These are phyloP conservation scores for Polietes domitor DNA, from an alignment of 2,888 invertebrate species.

Conservation along the genomic window DNA sequence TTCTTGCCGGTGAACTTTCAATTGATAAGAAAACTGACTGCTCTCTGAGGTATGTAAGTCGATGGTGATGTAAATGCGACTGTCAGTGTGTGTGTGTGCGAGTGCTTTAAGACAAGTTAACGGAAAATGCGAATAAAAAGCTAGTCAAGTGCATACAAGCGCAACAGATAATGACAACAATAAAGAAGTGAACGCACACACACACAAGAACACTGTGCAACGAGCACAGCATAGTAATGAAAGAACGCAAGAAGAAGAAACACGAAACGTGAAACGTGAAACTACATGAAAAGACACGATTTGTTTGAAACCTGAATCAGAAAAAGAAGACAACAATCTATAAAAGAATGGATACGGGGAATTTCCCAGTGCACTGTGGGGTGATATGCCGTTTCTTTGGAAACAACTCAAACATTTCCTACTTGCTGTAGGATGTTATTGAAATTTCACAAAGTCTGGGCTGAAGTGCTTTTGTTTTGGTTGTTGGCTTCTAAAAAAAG, in stretches of 20 bases:
- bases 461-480: too few species aligned
- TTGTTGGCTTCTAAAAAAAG: too few species aligned
- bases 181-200: constrained; percentile 1
- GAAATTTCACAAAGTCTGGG: too few species aligned
- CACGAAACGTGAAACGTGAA: neutral
- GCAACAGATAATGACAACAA: constrained; percentile 55
- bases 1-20: constrained; percentile 44
- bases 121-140: constrained; percentile 49
- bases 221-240: neutral
- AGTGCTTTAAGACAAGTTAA: constrained; percentile 39
- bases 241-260: neutral
- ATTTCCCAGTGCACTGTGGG: too few species aligned
- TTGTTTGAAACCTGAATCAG: neutral
- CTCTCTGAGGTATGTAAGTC: neutral
- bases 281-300: constrained; percentile 46
- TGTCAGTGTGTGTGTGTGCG: neutral
- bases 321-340: neutral
- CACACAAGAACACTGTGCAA: neutral
- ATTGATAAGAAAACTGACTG: constrained; percentile 55
- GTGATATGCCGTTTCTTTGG: too few species aligned
- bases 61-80: neutral
- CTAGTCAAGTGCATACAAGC: constrained; percentile 57
- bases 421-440: too few species aligned
- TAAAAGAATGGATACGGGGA: too few species aligned
- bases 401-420: too few species aligned